Conservation (phyloP, 2,797 vertebrate species). For the Varecia variegata region DNA sequence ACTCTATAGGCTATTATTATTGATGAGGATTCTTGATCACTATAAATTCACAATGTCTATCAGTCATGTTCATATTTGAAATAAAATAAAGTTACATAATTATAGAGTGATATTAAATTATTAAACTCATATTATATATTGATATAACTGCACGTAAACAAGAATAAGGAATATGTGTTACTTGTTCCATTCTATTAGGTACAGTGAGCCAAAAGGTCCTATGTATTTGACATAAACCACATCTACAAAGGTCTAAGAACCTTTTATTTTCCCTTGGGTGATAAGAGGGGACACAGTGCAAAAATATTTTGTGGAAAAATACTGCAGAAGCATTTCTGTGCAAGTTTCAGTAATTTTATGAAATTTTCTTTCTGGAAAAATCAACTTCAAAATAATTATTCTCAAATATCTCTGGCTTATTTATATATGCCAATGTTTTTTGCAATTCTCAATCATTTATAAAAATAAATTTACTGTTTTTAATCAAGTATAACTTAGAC, state of each 20-base stretch:
- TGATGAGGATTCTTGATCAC: not conserved
- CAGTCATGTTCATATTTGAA: not conserved
- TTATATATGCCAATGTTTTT: not conserved
- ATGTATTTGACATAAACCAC: not conserved
- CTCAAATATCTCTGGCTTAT: constrained; percentile 8
- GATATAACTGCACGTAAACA: not conserved
- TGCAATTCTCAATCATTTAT: not conserved
- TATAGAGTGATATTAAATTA: not conserved
- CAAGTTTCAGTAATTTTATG: not conserved
- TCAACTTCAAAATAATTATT: constrained; percentile 25
- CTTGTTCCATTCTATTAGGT: not conserved
- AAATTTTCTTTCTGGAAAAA: not conserved
- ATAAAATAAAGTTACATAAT: constrained; percentile 18
- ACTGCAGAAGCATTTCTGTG: not conserved
- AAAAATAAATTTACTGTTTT: not conserved
- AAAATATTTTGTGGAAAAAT: not conserved
- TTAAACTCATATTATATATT: not conserved
- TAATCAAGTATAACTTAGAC: constrained; percentile 30
- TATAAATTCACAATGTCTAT: not conserved
- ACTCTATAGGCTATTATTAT: not conserved
- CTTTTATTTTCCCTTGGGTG: not conserved
- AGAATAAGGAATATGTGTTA: not conserved
- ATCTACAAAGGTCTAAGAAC: not conserved
- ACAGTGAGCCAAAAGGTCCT: not conserved
- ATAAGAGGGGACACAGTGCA: fast-evolving